These are phyloP conservation scores for Apoderus coryli DNA, from an alignment of 2,888 invertebrate species.

Conservation along the genomic window DNA sequence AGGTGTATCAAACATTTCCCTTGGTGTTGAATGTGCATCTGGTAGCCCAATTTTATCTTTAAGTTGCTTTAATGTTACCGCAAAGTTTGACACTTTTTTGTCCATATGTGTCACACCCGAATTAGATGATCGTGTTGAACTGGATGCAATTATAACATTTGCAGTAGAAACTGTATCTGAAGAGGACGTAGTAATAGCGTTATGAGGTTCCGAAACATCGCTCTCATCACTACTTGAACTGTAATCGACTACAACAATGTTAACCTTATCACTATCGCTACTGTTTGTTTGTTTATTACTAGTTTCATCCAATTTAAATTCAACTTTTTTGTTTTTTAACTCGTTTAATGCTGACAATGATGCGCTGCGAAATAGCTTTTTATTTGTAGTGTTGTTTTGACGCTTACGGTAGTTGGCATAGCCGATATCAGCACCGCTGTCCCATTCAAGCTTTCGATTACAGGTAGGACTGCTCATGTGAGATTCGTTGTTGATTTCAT, in stretches of 20 bases:
- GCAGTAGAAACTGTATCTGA: conserved; percentile 8
- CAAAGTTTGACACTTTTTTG: not conserved
- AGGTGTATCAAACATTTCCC: too few species aligned
- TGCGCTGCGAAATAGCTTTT: conserved; percentile 26
- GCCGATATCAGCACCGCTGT: conserved; percentile 75
- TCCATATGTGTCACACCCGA: not conserved
- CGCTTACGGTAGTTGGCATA: conserved; percentile 35
- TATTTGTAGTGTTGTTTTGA: conserved; percentile 28
- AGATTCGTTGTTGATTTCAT: conserved; percentile 31
- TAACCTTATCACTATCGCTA: not conserved
- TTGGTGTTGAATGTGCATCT: conserved; percentile 40
- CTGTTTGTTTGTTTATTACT: too few species aligned
- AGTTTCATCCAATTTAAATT: conserved; percentile 1
- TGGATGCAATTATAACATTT: conserved; percentile 8
- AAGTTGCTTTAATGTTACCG: conserved; percentile 17
- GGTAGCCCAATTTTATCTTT: conserved; percentile 32
- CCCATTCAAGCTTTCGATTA: conserved; percentile 70
- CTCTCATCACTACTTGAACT: not conserved
- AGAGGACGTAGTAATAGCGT: conserved; percentile 5
- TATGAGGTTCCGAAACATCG: not conserved
- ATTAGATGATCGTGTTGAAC: conserved; percentile 3
- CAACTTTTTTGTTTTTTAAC: conserved; percentile 6
- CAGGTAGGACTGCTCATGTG: conserved; percentile 64
- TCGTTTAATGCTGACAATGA: conserved; percentile 24
- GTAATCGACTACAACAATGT: not conserved